Evolutionary conservation across 2,888 invertebrate species (phyloP), one percentile per base, ranked within the genome.

Genomic region (Tromatobia lineatoria): DNA sequence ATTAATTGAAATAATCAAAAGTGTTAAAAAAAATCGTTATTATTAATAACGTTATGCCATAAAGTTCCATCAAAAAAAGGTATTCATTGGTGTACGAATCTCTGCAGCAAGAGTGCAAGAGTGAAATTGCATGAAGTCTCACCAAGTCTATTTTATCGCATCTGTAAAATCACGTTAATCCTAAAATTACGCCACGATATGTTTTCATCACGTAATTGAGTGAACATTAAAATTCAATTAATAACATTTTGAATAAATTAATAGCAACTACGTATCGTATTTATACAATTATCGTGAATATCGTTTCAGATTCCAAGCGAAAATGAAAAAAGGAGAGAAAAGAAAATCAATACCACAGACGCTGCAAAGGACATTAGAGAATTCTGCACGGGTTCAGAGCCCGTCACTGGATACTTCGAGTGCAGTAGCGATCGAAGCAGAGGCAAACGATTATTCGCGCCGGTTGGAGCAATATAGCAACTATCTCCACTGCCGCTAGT

Each of bases 351-450:
- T 61, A 61, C n/a, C n/a, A 34, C 59, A 7, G 15, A n/a, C 11
- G 18, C 45, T 45, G 25, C 54, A 59, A 59, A 47, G 45, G 45
- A 45, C 52, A 59, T 59, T 47, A 29, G 45, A 73, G n/a, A 20
- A 42, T 29, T 23, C 57, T 59, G 59, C 45, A 59, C 29, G 42
- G 42, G 11, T 25, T 59, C 59, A n/a, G n/a, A 13, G 20, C 34
- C n/a, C 57, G 71, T 71, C 71, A 71, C 54, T 42, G 57, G 71
- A 71, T 71, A 42, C 57, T n/a, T 57, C 25, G 57, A 61, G n/a
- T 59, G 59, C 59, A 59, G 29, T 25, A 34, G 52, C 25, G 57
- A 61, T 61, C 59, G 59, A 7, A 18, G 59, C 23, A 57, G 11
- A 57, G 42, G 2, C 45, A 23, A 42, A 15, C 57, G 71, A 71